These are phyloP conservation scores for Shargacucullia verbasci DNA, from an alignment of 2,888 invertebrate species.

Conservation along the genomic window DNA sequence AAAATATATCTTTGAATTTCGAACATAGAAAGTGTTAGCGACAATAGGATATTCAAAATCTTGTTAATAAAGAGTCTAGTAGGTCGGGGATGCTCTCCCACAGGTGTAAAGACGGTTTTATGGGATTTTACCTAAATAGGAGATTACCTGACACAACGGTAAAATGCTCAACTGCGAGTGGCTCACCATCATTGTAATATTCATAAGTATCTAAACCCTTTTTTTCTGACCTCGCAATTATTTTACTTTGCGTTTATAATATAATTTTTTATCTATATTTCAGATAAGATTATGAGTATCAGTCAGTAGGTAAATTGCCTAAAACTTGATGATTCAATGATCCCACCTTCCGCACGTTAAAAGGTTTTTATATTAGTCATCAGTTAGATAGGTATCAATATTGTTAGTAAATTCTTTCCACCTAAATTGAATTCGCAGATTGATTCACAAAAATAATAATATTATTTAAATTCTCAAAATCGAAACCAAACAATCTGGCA, in stretches of 20 bases:
- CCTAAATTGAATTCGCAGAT: constrained; percentile 37
- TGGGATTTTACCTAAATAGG: constrained; percentile 27
- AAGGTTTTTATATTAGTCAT: constrained; percentile 33
- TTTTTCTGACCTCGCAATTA: neutral
- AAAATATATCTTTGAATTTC: constrained; percentile 73
- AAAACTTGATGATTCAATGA: too few species aligned
- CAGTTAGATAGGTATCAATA: constrained; percentile 1
- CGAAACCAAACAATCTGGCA: constrained; percentile 48
- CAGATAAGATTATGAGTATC: too few species aligned
- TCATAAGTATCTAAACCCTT: neutral
- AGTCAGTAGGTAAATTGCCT: too few species aligned
- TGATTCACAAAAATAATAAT: constrained; percentile 45
- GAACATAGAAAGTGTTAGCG: constrained; percentile 88
- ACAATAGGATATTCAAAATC: constrained; percentile 88
- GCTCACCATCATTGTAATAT: too few species aligned
- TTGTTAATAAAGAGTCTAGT: constrained; percentile 87
- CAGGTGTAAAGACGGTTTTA: constrained; percentile 48
- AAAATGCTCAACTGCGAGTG: neutral
- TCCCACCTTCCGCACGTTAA: constrained; percentile 38
- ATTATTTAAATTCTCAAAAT: constrained; percentile 42
- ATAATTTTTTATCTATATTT: too few species aligned
- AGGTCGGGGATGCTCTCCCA: constrained; percentile 42
- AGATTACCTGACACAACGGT: constrained; percentile 29
- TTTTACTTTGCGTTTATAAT: too few species aligned
- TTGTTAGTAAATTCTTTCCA: constrained; percentile 10